Percentiles rank a stretch among this genome's conserved stretches.
Conservation (phyloP, 53 echinoderm and acorn worm species). For the Antedon mediterranea region DNA sequence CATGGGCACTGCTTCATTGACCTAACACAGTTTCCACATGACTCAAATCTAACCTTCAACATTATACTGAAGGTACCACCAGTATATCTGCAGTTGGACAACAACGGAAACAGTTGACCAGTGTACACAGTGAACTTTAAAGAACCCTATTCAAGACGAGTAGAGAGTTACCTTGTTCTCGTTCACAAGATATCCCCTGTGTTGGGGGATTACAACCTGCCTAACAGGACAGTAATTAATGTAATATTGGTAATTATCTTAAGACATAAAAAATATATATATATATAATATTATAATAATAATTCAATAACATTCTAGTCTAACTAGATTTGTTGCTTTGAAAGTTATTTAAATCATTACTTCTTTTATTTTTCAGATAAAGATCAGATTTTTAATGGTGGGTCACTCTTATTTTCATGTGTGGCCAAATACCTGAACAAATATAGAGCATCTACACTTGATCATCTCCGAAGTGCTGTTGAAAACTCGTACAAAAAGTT, state of each 20-base stretch:
- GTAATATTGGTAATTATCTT: no score
- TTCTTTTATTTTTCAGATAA: conserved; percentile 16
- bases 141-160: no score
- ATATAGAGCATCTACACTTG: conserved; percentile 7
- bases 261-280: no score
- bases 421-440: conserved; percentile 10
- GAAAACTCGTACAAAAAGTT: conserved; percentile 9
- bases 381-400: conserved; percentile 28
- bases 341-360: no score
- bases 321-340: no score
- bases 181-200: no score
- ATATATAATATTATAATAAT: no score
- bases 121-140: no score
- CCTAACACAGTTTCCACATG: conserved; percentile 31
- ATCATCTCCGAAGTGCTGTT: neutral
- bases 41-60: conserved; percentile 26
- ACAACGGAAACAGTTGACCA: conserved; percentile 1
- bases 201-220: no score
- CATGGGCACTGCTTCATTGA: conserved; percentile 27
- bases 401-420: conserved; percentile 27
- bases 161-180: no score
- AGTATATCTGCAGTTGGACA: conserved; percentile 35
- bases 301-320: no score
- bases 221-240: no score
- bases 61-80: conserved; percentile 8